A percentile compares a stretch with the other conserved stretches of the same genome.
These are phyloP conservation scores for Dromaius novaehollandiae DNA, from an alignment of 2,113 vertebrate genomes.

Conservation along the genomic window DNA sequence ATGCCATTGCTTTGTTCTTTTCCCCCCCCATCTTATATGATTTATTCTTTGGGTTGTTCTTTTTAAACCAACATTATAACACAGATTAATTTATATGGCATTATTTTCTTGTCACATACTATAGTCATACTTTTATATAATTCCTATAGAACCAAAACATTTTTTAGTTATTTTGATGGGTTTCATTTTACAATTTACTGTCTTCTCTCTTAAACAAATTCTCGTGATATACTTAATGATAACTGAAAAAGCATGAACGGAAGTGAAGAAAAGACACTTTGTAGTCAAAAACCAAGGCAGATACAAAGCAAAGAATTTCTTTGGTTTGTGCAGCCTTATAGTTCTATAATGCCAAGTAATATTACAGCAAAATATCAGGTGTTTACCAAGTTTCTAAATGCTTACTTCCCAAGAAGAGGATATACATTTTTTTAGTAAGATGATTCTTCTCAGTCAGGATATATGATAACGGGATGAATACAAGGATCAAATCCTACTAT, in stretches of 20 bases:
- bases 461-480: slow-evolving; percentile 27
- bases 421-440: neutral
- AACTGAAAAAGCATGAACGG: neutral
- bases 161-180: neutral
- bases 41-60: neutral
- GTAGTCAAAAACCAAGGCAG: neutral
- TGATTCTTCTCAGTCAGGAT: slow-evolving; percentile 35
- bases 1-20: neutral
- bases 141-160: neutral
- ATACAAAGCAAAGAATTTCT: neutral
- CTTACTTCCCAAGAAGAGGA: neutral
- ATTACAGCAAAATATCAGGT: slow-evolving; percentile 29
- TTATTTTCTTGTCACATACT: neutral
- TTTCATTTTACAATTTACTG: neutral
- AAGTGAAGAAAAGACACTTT: neutral
- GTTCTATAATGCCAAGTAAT: slow-evolving; percentile 11
- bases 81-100: neutral
- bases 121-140: neutral
- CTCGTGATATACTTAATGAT: neutral
- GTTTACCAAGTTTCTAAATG: slow-evolving; percentile 7
- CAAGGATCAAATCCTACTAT: slow-evolving; percentile 40
- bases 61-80: neutral
- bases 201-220: neutral
- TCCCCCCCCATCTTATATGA: neutral
- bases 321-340: neutral